Base-by-base conservation (phyloP, 1,140 invertebrate genomes). In the Hormaphis cornu region DNA sequence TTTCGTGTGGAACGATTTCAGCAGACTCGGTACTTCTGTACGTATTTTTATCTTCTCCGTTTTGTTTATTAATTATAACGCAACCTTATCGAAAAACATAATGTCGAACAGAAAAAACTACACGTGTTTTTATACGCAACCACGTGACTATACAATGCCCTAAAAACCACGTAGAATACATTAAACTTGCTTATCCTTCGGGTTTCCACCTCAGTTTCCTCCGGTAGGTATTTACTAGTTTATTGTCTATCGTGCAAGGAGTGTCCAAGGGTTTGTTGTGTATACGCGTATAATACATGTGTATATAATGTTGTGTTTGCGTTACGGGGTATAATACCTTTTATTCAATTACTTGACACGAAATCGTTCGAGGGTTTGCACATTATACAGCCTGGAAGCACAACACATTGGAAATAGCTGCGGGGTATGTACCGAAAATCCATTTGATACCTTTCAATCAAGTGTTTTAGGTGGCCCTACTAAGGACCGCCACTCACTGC, bases 381-480 rank as follows among this genome's bases (percentile, higher is more conserved):
- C n/a, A n/a, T n/a, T n/a, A n/a, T n/a, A n/a, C n/a, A 56, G 16
- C 18, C 53, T 14, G 53, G 37, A 20, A 26, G 14, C 16, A 12
- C 5, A n/a, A 42, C 40, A n/a, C n/a, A n/a, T n/a, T 42, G 16
- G 52, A 53, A 53, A 53, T 30, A 28, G 12, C 20, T 35, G 8
- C 16, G 18, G 9, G 18, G 28, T 30, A 10, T 14, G 20, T 37
- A 30, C 33, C 33, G 24, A 8, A 37, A 56, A 37, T 56, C 53
- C 53, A 37, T 56, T 56, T 16, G 53, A 56, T 35, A 22, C 37
- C 53, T 56, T 56, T 56, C 53, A 56, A 56, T 56, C 53, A 56
- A 56, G 33, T 56, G 53, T 54, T 54, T 54, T 54, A 35, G 28
- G 52, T 37, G 37, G 20, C 20, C 52, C 30, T 35, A 56, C 12